Evolutionary conservation across 2,888 invertebrate genomes (phyloP).

Genomic region (Tyria jacobaeae): DNA sequence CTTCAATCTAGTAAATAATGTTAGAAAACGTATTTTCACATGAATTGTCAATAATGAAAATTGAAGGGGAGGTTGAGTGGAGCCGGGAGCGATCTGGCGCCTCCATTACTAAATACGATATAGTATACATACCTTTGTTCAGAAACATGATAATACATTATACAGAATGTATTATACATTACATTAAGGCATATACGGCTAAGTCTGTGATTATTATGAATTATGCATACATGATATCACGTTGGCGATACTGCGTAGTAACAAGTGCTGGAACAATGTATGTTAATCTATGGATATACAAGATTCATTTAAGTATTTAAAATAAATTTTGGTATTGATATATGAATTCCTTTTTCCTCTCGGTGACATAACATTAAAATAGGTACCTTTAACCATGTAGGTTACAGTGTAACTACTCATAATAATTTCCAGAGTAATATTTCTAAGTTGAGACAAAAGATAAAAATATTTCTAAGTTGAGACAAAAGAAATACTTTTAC

Average conservation of each 20-base stretch:
- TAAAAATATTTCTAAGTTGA: too few species aligned
- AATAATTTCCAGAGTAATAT: too few species aligned
- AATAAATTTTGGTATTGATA: too few species aligned
- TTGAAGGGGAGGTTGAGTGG: constrained; percentile 12
- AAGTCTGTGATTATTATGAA: not conserved
- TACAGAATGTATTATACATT: not conserved
- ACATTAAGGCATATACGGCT: not conserved
- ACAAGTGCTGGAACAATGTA: not conserved
- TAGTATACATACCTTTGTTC: not conserved
- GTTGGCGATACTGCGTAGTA: not conserved
- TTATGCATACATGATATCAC: not conserved
- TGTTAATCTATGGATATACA: not conserved
- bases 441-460: too few species aligned
- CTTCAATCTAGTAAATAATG: constrained; percentile 11
- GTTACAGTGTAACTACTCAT: not conserved
- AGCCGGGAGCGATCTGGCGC: constrained; percentile 8
- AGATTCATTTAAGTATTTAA: too few species aligned
- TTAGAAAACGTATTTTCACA: constrained; percentile 13
- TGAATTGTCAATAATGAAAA: constrained; percentile 16
- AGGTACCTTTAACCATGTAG: not conserved
- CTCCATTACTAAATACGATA: constrained; percentile 1
- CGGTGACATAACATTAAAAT: too few species aligned
- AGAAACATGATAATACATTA: not conserved
- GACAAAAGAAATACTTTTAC: too few species aligned
- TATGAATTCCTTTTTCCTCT: too few species aligned